Conservation (phyloP, 2,888 invertebrate species). For the Lepas anatifera region DNA sequence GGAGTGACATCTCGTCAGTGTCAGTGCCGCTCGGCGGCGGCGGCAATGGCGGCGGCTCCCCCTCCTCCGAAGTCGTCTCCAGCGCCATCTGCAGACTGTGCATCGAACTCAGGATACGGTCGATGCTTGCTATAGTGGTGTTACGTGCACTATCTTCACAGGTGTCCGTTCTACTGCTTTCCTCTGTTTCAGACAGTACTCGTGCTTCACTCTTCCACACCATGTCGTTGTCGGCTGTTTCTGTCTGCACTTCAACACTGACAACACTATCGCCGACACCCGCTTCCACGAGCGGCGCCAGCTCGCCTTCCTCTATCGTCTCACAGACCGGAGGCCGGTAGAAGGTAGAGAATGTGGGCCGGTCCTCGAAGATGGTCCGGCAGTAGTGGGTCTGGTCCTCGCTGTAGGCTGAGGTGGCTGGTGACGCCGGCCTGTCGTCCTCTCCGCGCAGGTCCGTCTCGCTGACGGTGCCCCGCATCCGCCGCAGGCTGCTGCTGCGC, state of each 20-base stretch:
- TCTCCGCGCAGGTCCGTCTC: background rate
- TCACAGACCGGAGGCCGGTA: no score
- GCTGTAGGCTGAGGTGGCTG: background rate
- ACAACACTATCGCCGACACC: no score
- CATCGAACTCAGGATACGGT: constrained; percentile 1
- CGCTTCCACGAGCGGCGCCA: no score
- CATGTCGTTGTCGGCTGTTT: no score
- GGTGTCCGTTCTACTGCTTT: no score
- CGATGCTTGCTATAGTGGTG: constrained; percentile 4
- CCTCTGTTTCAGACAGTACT: no score
- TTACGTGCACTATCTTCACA: no score
- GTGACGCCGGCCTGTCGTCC: background rate
- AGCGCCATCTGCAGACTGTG: background rate
- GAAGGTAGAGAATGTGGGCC: no score
- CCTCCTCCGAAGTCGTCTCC: background rate
- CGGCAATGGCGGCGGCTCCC: background rate
- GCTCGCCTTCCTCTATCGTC: no score
- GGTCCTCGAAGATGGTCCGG: no score
- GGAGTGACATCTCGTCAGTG: background rate
- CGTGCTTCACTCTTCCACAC: no score
- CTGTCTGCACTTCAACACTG: no score
- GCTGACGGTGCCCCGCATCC: background rate
- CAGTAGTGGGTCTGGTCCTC: background rate
- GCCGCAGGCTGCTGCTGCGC: background rate
- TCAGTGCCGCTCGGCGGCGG: background rate